phyloP scores from a whole-genome alignment of 2,888 invertebrate species.

The Anthoptus insignis region DNA sequence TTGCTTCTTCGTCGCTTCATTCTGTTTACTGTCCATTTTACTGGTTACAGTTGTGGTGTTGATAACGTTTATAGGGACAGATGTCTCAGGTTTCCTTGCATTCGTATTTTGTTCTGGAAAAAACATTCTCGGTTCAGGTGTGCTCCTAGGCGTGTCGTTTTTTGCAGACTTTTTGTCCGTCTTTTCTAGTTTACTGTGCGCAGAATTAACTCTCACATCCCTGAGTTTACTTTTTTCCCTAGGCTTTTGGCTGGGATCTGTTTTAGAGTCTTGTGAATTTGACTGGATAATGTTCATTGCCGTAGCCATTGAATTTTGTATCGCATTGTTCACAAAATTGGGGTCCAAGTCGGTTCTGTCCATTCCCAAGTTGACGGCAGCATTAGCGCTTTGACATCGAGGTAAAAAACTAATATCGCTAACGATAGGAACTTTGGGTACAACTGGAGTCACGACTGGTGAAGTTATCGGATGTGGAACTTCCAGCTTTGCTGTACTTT shows the following conservation, averaged over 20 bases:
- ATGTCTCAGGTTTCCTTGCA: constrained; percentile 76
- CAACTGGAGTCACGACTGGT: constrained; percentile 79
- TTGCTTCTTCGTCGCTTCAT: constrained; percentile 80
- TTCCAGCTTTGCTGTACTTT: constrained; percentile 76
- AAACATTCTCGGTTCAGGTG: constrained; percentile 80
- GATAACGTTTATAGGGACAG: constrained; percentile 81
- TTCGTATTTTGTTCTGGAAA: constrained; percentile 74
- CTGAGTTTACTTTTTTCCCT: constrained; percentile 80
- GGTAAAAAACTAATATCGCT: constrained; percentile 78
- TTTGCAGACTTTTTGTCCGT: constrained; percentile 75
- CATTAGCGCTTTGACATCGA: constrained; percentile 80
- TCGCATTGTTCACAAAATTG: constrained; percentile 62
- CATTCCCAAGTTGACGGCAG: constrained; percentile 73
- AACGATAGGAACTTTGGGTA: constrained; percentile 78
- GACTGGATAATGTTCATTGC: constrained; percentile 71
- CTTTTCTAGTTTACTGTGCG: constrained; percentile 81
- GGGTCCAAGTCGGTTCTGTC: constrained; percentile 73
- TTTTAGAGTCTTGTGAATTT: constrained; percentile 66
- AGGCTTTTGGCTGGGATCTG: constrained; percentile 71
- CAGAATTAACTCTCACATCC: constrained; percentile 81
- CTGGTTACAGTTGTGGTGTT: constrained; percentile 70
- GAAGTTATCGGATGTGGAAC: constrained; percentile 83
- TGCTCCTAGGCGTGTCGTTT: constrained; percentile 73
- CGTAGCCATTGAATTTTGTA: constrained; percentile 68
- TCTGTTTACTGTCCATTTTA: constrained; percentile 73